These are phyloP conservation scores for Dascyllus trimaculatus DNA, from an alignment of 2,113 vertebrate genomes.

Conservation along the genomic window DNA sequence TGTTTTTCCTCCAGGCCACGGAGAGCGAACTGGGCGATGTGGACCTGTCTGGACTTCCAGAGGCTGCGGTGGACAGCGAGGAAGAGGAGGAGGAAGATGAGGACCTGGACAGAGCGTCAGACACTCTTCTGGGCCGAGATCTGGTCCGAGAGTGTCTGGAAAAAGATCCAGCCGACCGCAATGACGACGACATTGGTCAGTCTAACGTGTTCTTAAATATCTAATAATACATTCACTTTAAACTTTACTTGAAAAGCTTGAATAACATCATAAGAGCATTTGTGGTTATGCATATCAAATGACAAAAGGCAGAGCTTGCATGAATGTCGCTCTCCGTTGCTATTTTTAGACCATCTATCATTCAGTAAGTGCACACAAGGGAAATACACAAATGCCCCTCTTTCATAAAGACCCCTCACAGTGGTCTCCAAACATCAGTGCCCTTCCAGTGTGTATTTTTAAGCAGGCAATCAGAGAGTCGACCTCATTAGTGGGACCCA, in stretches of 20 bases:
- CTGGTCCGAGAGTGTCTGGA: slow-evolving; percentile 97
- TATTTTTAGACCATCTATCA: slow-evolving; percentile 48
- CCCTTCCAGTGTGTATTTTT: slow-evolving; percentile 54
- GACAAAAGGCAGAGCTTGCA: too few relatives aligned
- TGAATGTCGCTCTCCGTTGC: background rate
- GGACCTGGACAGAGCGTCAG: slow-evolving; percentile 93
- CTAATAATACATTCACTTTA: too few relatives aligned
- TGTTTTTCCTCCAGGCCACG: slow-evolving; percentile 87
- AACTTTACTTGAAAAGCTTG: too few relatives aligned
- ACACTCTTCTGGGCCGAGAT: slow-evolving; percentile 91
- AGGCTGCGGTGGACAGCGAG: slow-evolving; percentile 96
- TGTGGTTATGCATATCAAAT: too few relatives aligned
- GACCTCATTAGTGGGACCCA: slow-evolving; percentile 64
- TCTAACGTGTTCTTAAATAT: too few relatives aligned
- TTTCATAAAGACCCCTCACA: slow-evolving; percentile 7
- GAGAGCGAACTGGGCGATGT: slow-evolving; percentile 97
- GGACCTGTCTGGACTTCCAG: slow-evolving; percentile 95
- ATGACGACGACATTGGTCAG: slow-evolving; percentile 95
- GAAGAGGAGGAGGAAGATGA: slow-evolving; percentile 98
- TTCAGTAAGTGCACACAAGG: slow-evolving; percentile 33
- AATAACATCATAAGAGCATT: too few relatives aligned
- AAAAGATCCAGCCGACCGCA: slow-evolving; percentile 95
- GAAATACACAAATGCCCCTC: slow-evolving; percentile 27
- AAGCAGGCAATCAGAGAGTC: slow-evolving; percentile 40
- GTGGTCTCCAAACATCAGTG: slow-evolving; percentile 40